Evolutionary conservation across 2,797 vertebrate species (phyloP), one percentile per base, ranked within the genome.

Genomic region (Sebastes matsubarae): DNA sequence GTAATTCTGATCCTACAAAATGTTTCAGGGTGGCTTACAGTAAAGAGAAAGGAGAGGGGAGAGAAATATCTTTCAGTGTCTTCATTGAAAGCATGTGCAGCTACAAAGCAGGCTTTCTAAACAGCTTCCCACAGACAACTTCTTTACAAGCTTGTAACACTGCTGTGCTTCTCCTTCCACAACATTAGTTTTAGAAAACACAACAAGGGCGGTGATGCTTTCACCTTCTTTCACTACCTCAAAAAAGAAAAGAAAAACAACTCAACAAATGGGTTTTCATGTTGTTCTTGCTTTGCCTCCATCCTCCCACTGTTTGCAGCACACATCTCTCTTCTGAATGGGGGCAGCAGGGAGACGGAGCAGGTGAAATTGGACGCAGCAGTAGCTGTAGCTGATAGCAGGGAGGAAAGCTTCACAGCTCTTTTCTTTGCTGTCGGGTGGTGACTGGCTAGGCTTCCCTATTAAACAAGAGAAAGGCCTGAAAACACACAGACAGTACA

Each of bases 351-450:
- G 64, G 76, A 72, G 57, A 63, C 38, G 5, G 61, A 36, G 59
- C 65, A 55, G 65, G 46, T 46, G 64, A 65, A 66, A 79, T 61
- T 75, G 68, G 71, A 69, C 24, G 20, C 75, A 79, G 63, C 59
- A 52, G 32, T 59, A 11, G 68, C 30, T 72, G 52, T 7, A n/a
- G 60, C 58, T 77, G 71, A 77, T 74, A 68, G 73, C 54, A 34
- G 74, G 7, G 60, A n/a, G 20, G 16, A 59, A 70, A 64, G 65
- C 34, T 34, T 65, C 69, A 61, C 50, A 46, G 58, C 20, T 52
- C 61, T 12, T 36, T 65, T 75, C 71, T 63, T 59, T 54, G n/a
- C 50, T 60, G 32, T 79, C 14, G 66, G 61, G n/a, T 61, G 29
- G 55, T 61, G 42, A 70, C 58, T 72, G 34, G 36, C 20, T 13